These are phyloP conservation scores for Andrena fulva DNA, from an alignment of 2,888 invertebrate genomes.

Conservation along the genomic window DNA sequence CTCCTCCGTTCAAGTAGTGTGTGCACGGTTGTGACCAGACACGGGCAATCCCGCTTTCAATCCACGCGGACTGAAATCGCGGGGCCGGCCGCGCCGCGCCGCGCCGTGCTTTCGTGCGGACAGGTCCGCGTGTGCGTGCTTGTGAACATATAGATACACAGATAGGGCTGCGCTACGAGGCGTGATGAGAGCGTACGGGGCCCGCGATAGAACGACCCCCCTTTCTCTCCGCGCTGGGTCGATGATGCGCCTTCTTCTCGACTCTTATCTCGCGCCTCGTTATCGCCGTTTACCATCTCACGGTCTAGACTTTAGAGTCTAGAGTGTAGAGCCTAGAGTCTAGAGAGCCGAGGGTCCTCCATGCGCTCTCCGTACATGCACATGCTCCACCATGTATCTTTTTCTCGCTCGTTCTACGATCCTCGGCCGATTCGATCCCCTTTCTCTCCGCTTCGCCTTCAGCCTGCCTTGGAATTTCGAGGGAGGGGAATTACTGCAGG, in stretches of 20 bases:
- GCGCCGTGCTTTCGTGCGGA: constrained; percentile 24
- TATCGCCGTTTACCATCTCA: constrained; percentile 75
- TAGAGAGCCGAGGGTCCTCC: constrained; percentile 32
- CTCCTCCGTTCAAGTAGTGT: background rate
- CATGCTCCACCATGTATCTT: constrained; percentile 44
- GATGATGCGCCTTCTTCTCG: constrained; percentile 67
- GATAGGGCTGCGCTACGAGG: constrained; percentile 54
- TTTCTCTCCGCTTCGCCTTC: constrained; percentile 29
- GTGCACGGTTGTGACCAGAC: background rate
- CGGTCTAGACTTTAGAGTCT: constrained; percentile 15
- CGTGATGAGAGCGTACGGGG: constrained; percentile 32
- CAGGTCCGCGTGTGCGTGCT: constrained; percentile 39
- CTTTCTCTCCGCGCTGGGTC: constrained; percentile 35
- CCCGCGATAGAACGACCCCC: constrained; percentile 34
- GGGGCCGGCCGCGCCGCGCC: background rate
- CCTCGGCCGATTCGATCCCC: constrained; percentile 60
- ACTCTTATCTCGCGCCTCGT: constrained; percentile 74
- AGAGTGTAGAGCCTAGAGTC: background rate
- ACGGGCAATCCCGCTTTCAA: constrained; percentile 14
- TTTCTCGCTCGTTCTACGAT: constrained; percentile 52
- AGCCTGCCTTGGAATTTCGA: constrained; percentile 50
- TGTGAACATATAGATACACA: constrained; percentile 51
- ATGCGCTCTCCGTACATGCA: constrained; percentile 23
- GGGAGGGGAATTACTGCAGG: constrained; percentile 60
- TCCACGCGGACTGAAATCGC: constrained; percentile 51